Base-by-base conservation (phyloP, 2,797 vertebrate species). In the Xiphorhynchus erythropygius region DNA sequence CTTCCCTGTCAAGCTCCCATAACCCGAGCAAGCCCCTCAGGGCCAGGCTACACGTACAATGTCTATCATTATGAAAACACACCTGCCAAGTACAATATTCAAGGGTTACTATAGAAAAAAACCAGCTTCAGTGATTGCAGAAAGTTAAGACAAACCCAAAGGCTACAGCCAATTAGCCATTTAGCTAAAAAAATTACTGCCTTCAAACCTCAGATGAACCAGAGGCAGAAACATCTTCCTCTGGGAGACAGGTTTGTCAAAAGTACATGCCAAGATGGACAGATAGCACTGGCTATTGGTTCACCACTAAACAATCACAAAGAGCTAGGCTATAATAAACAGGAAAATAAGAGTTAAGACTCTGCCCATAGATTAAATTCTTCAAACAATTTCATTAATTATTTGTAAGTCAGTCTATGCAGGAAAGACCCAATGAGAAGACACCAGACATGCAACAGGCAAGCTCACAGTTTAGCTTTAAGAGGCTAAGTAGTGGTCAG, bases 41-140 rank as follows among this genome's bases (percentile, higher is more conserved):
- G 5, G 25, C 57, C 32, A 35, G 24, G 19, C 56, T 62, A 8
- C 3, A 18, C 2, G 0, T 6, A 44, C 2, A 1, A 8, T 2
- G 12, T 42, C 47, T 35, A 62, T 9, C 1, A 0, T 6, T 35
- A 60, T 5, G 11, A 56, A 68, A 68, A 52, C 28, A 59, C 67
- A 52, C 6, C 17, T 17, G 19, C 12, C 49, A 80, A 41, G 17
- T 2, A 49, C 17, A 37, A 46, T 33, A 67, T 2, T 50, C 15
- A 62, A 52, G 32, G 30, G 57, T 6, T 56, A 60, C 39, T 39
- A 23, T 30, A 78, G 44, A 17, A 49, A 60, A 87, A 32, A 77
- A 85, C 23, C 16, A 53, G 7, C 18, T 74, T 81, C 16, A 39
- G 5, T 44, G 28, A 28, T 37, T 37, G 35, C 25, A 25, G 46